Evolutionary conservation across 1,140 invertebrate genomes (phyloP), one percentile per base, ranked within the genome.

Genomic region (Octopus bimaculoides): DNA sequence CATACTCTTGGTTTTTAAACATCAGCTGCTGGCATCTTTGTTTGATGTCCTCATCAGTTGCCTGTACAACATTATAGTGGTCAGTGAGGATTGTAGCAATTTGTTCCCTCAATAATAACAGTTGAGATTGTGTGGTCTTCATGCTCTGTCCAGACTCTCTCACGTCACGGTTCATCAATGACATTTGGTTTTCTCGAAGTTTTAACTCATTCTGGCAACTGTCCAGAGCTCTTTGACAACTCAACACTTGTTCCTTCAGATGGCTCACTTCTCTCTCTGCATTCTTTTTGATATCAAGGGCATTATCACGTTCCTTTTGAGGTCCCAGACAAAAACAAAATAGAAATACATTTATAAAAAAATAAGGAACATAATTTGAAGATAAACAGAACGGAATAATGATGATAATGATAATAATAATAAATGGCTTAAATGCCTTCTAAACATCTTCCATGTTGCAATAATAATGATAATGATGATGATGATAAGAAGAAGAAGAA

Each of bases 221-320:
- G 75, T 86, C 85, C 77, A 89, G 83, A 17, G 88, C 86, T 69
- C 84, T 85, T 71, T 89, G 88, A 75, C 82, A 86, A 7, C 86
- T 82, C 12, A 87, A 86, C 0, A 91, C 83, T 66, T 89, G 80
- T 73, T 89, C 88, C 81, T 86, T 88, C 66, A 91, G 54, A 5
- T 88, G 79, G 9, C 84, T 84, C 52, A 89, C 79, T 79, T 91
- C 90, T 56, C 85, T 81, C 77, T 88, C 86, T 5, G 87, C 55
- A 14, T 86, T 87, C 20, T 81, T 80, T 77, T 83, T 84, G 7
- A 82, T 79, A 10, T 81, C 80, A 17, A 89, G 20, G 20, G 88
- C 89, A 79, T 86, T 84, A 77, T 90, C 89, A 79, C 89, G 79
- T 80, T 90, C 89, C 89, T 90, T 69, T 41, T 84, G 75, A 53